These are phyloP conservation scores for Cosmopolites sordidus DNA, from an alignment of 2,888 invertebrate genomes.

Conservation along the genomic window DNA sequence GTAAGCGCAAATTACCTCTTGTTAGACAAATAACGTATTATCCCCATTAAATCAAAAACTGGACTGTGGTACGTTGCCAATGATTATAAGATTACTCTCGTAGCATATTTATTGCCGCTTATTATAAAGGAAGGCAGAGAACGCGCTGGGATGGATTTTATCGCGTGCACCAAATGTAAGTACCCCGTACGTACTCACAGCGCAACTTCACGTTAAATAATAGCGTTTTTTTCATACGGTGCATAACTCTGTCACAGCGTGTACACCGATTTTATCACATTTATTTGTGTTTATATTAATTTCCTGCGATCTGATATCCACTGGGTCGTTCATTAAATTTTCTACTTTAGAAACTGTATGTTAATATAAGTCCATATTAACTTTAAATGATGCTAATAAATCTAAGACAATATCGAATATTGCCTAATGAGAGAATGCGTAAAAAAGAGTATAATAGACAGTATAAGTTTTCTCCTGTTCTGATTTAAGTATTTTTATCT, in stretches of 20 bases:
- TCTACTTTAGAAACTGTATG: too few species aligned
- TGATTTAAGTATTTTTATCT: too few species aligned
- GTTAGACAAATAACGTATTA: not conserved
- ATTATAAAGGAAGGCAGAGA: slow-evolving; percentile 31
- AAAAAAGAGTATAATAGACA: too few species aligned
- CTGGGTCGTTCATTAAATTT: too few species aligned
- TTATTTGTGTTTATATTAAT: slow-evolving; percentile 1
- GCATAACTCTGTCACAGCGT: slow-evolving; percentile 1
- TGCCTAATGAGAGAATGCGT: too few species aligned
- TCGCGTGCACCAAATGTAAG: slow-evolving; percentile 18
- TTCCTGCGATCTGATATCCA: slow-evolving; percentile 1
- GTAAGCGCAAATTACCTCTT: not conserved
- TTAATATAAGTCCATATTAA: too few species aligned
- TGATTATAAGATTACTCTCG: slow-evolving; percentile 35
- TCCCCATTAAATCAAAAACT: not conserved
- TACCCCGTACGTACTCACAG: slow-evolving; percentile 1
- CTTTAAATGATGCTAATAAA: too few species aligned
- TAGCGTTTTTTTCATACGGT: slow-evolving; percentile 14
- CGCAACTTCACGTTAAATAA: slow-evolving; percentile 4
- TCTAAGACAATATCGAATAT: too few species aligned
- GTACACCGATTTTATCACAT: slow-evolving; percentile 3
- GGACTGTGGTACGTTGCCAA: slow-evolving; percentile 6
- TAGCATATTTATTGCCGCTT: slow-evolving; percentile 35
- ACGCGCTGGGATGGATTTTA: slow-evolving; percentile 28
- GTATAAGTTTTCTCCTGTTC: too few species aligned